phyloP scores from a whole-genome alignment of 2,888 invertebrate genomes.

The Andrena marginata region DNA sequence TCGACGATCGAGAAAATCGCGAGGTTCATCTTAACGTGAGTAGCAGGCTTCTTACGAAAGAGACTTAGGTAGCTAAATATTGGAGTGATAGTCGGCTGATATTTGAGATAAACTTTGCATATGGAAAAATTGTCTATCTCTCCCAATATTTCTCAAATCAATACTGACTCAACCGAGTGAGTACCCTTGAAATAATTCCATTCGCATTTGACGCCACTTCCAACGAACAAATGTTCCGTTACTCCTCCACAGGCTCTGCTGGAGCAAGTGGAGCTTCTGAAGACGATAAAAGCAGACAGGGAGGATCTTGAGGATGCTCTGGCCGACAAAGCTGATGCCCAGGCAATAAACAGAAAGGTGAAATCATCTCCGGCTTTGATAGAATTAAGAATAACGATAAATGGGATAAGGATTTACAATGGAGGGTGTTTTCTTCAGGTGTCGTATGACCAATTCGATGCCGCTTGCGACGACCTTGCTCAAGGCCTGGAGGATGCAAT shows the following conservation, averaged over 20 bases:
- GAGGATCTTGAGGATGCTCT: constrained; percentile 90
- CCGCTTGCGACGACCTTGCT: constrained; percentile 89
- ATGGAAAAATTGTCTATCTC: too few relatives aligned
- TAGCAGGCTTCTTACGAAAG: too few relatives aligned
- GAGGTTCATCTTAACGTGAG: constrained; percentile 86
- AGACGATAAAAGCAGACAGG: constrained; percentile 89
- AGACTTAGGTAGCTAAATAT: too few relatives aligned
- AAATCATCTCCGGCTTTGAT: neutral
- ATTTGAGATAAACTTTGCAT: too few relatives aligned
- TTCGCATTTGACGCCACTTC: neutral
- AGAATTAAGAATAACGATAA: neutral
- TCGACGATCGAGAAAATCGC: constrained; percentile 87
- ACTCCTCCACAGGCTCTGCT: constrained; percentile 85
- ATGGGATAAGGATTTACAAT: neutral
- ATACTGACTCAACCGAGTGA: too few relatives aligned
- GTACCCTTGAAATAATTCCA: neutral
- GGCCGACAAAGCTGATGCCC: constrained; percentile 91
- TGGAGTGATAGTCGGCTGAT: too few relatives aligned
- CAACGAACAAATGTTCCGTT: neutral
- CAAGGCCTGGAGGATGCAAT: constrained; percentile 89
- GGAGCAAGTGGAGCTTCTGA: constrained; percentile 89
- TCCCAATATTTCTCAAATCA: too few relatives aligned
- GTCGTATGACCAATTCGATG: constrained; percentile 90
- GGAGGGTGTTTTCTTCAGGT: constrained; percentile 61
- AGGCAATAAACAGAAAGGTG: constrained; percentile 90